These are phyloP conservation scores for Sisyra nigra DNA, from an alignment of 2,888 invertebrate species.

Conservation along the genomic window DNA sequence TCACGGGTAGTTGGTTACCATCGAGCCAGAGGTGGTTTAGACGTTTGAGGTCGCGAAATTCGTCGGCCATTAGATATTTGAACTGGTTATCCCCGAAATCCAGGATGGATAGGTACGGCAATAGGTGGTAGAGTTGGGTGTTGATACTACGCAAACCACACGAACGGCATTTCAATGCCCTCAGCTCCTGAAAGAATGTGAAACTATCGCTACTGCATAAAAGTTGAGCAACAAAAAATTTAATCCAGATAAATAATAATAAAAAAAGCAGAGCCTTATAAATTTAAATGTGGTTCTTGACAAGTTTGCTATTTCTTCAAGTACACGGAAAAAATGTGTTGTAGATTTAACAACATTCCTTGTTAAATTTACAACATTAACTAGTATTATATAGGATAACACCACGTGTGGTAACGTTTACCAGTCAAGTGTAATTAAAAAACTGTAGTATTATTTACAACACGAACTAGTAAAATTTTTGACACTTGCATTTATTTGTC, in stretches of 20 bases:
- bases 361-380: too few relatives aligned
- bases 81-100: conserved; percentile 65
- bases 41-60: conserved; percentile 50
- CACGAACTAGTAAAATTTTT: too few relatives aligned
- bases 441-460: too few relatives aligned
- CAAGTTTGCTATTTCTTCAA: too few relatives aligned
- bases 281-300: too few relatives aligned
- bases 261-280: conserved; percentile 2
- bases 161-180: conserved; percentile 51
- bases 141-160: conserved; percentile 60
- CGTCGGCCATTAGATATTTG: conserved; percentile 55
- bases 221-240: too few relatives aligned
- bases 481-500: too few relatives aligned
- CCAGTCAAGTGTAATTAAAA: too few relatives aligned
- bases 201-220: conserved; percentile 7
- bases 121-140: conserved; percentile 60
- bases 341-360: too few relatives aligned
- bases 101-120: conserved; percentile 52
- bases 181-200: conserved; percentile 41
- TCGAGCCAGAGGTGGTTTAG: conserved; percentile 49
- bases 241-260: background rate
- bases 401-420: too few relatives aligned
- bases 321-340: too few relatives aligned
- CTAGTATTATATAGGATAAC: too few relatives aligned
- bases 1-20: conserved; percentile 61